A percentile compares a stretch with the other conserved stretches of the same genome.
phyloP scores from a whole-genome alignment of 2,113 vertebrate species.

The Hippocampus guttulatus region DNA sequence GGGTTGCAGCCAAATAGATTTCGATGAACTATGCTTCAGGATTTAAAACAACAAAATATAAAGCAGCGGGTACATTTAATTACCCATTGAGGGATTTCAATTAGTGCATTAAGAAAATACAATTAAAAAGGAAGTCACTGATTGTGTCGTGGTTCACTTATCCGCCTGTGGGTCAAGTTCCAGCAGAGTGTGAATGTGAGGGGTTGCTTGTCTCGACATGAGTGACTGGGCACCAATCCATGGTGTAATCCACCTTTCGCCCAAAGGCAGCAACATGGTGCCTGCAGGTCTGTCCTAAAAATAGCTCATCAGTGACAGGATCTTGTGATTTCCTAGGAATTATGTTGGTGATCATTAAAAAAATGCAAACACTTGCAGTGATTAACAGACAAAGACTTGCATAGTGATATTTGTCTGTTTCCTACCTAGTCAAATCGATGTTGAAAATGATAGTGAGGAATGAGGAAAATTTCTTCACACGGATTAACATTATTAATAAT shows the following conservation, averaged over 20 bases:
- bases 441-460: no score
- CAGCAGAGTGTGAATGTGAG: background rate
- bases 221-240: background rate
- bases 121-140: background rate
- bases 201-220: background rate
- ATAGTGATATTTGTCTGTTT: no score
- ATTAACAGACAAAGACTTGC: no score
- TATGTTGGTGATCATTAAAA: no score
- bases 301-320: background rate
- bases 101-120: conserved; percentile 10
- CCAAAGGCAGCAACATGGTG: no score
- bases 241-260: background rate
- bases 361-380: no score
- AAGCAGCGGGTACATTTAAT: background rate
- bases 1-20: conserved; percentile 31
- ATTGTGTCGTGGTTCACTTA: background rate
- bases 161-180: background rate
- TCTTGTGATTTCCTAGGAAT: no score
- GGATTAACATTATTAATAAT: no score
- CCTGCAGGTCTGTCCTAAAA: background rate
- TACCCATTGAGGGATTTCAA: background rate
- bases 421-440: no score
- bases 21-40: background rate
- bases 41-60: background rate
- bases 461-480: no score